Evolutionary conservation across 2,797 vertebrate species (phyloP).

Genomic region (Iguana delicatissima): DNA sequence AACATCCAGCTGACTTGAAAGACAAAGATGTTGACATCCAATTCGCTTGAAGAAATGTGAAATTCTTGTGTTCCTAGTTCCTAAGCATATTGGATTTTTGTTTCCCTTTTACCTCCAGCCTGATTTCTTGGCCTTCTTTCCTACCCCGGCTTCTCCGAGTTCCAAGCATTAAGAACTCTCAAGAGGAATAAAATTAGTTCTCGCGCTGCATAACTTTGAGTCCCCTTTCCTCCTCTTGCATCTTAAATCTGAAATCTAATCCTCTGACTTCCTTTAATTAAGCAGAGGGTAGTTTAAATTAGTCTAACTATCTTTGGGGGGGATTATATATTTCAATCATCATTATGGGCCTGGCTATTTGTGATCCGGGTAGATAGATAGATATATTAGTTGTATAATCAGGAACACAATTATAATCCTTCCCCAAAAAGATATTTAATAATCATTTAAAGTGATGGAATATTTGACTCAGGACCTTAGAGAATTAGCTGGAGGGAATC

Average conservation of each 20-base stretch:
- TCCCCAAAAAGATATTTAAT: slow-evolving; percentile 75
- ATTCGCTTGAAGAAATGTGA: not conserved
- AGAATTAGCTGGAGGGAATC: slow-evolving; percentile 67
- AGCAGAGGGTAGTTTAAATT: slow-evolving; percentile 80
- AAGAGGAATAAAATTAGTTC: slow-evolving; percentile 57
- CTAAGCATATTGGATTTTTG: no score
- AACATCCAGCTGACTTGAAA: no score
- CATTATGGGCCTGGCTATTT: slow-evolving; percentile 80
- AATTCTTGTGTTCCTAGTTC: not conserved
- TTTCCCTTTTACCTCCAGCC: not conserved
- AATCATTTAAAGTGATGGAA: slow-evolving; percentile 75
- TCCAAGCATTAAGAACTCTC: slow-evolving; percentile 39
- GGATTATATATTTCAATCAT: slow-evolving; percentile 84
- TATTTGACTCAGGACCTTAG: slow-evolving; percentile 68
- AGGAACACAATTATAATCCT: slow-evolving; percentile 81
- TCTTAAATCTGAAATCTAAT: slow-evolving; percentile 75
- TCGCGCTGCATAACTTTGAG: slow-evolving; percentile 65
- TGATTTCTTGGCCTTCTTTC: not conserved
- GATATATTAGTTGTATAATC: slow-evolving; percentile 79
- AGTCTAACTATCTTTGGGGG: slow-evolving; percentile 82
- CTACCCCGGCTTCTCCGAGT: not conserved
- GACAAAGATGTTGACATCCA: not conserved
- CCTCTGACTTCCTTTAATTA: slow-evolving; percentile 79
- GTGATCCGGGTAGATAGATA: slow-evolving; percentile 76
- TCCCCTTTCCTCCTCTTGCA: slow-evolving; percentile 41